phyloP scores from a whole-genome alignment of 2,113 vertebrate genomes.

The Merops nubicus region DNA sequence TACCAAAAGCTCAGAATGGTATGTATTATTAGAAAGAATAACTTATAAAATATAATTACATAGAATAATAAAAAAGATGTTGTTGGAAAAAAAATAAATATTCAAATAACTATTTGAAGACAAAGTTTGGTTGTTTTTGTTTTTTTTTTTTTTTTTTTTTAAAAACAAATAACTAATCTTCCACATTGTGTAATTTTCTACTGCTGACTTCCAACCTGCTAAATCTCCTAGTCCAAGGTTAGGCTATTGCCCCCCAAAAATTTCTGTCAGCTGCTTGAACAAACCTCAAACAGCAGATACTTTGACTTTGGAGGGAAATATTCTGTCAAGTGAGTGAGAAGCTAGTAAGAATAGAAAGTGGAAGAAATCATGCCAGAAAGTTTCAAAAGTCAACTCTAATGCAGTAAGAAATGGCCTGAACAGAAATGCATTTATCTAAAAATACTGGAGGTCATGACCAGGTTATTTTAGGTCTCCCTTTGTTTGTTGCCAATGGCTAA shows the following conservation, averaged over 20 bases:
- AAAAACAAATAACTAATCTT: not conserved
- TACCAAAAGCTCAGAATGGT: not conserved
- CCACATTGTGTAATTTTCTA: not conserved
- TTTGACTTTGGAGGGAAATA: conserved; percentile 15
- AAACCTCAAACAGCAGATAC: not conserved
- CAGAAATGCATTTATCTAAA: conserved; percentile 42
- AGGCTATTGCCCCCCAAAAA: not conserved
- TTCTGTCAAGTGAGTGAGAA: not conserved
- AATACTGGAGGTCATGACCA: conserved; percentile 15
- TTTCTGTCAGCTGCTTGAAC: conserved; percentile 12
- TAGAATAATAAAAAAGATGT: not conserved
- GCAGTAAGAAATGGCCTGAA: not conserved
- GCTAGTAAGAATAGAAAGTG: not conserved
- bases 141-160: no score
- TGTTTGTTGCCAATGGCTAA: conserved; percentile 19
- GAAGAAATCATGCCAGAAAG: not conserved
- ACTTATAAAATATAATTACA: not conserved
- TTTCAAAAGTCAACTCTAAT: not conserved
- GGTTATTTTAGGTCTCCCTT: conserved; percentile 50
- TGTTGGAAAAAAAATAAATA: not conserved
- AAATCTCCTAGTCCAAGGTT: conserved; percentile 9
- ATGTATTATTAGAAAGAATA: not conserved
- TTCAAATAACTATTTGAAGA: not conserved
- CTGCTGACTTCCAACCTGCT: not conserved
- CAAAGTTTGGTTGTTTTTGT: no score